phyloP scores from a whole-genome alignment of 2,888 invertebrate species.

The Sphinx pinastri region DNA sequence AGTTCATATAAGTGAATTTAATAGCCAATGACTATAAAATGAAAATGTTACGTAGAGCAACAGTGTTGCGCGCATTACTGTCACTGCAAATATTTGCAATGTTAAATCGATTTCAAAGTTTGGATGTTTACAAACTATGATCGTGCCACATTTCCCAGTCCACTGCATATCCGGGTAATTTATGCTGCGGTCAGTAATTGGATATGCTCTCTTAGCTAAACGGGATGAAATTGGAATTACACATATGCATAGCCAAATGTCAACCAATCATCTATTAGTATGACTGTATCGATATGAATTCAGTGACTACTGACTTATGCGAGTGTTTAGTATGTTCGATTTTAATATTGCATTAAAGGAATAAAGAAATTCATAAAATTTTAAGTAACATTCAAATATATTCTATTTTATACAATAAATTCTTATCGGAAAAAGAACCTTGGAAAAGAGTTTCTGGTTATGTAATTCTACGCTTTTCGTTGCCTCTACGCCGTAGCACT shows the following conservation, averaged over 20 bases:
- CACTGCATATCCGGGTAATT: conserved; percentile 19
- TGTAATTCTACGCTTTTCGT: background rate
- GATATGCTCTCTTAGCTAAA: conserved; percentile 22
- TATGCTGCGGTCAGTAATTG: conserved; percentile 13
- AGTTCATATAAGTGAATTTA: conserved; percentile 17
- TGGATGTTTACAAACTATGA: conserved; percentile 13
- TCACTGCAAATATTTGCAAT: conserved; percentile 17
- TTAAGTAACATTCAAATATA: background rate
- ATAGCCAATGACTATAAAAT: conserved; percentile 17
- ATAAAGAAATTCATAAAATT: background rate
- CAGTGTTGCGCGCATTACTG: conserved; percentile 8
- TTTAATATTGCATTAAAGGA: background rate
- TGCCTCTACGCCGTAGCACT: conserved; percentile 22
- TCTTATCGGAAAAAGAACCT: background rate
- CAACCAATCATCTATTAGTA: background rate
- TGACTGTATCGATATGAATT: background rate
- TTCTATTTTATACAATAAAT: background rate
- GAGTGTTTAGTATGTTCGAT: background rate
- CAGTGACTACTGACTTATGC: background rate
- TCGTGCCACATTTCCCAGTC: conserved; percentile 13
- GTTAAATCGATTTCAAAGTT: conserved; percentile 28
- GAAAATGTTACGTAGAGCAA: conserved; percentile 5
- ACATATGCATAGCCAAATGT: conserved; percentile 1
- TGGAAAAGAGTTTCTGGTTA: background rate
- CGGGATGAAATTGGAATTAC: conserved; percentile 11